These are phyloP conservation scores for Karalla daura DNA, from an alignment of 2,797 vertebrate species.

Conservation along the genomic window DNA sequence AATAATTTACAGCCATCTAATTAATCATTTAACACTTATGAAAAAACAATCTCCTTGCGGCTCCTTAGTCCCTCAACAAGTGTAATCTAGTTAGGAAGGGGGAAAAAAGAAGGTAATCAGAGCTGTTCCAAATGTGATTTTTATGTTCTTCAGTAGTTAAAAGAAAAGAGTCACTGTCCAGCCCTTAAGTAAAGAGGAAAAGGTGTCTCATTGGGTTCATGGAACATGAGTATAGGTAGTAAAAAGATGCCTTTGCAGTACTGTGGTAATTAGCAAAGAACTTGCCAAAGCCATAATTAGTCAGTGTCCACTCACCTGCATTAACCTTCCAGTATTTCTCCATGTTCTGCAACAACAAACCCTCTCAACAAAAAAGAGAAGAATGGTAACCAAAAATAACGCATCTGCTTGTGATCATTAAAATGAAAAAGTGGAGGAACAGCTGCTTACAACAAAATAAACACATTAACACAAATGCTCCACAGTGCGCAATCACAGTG, in stretches of 20 bases:
- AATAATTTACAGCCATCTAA: background rate
- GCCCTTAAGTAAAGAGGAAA: slow-evolving; percentile 8
- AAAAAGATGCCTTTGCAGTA: slow-evolving; percentile 33
- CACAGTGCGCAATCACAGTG: slow-evolving; percentile 67
- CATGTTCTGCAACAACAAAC: slow-evolving; percentile 67
- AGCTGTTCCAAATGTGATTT: background rate
- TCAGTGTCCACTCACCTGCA: slow-evolving; percentile 28
- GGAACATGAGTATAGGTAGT: slow-evolving; percentile 12
- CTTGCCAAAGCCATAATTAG: slow-evolving; percentile 59
- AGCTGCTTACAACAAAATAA: slow-evolving; percentile 79
- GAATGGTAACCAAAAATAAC: slow-evolving; percentile 60
- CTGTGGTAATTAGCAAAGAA: slow-evolving; percentile 54
- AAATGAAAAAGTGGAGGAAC: slow-evolving; percentile 68
- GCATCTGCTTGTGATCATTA: slow-evolving; percentile 74
- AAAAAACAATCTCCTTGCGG: background rate
- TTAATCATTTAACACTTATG: background rate
- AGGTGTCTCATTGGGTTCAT: slow-evolving; percentile 1
- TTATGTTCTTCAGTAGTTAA: background rate
- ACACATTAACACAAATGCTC: slow-evolving; percentile 74
- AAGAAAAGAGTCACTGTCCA: slow-evolving; percentile 12
- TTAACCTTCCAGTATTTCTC: slow-evolving; percentile 27
- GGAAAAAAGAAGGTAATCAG: background rate
- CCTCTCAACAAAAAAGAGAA: slow-evolving; percentile 21
- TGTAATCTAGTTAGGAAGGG: background rate
- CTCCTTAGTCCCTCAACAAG: background rate